Evolutionary conservation across 2,797 vertebrate genomes (phyloP).

Genomic region (Brachyalestes nurse): DNA sequence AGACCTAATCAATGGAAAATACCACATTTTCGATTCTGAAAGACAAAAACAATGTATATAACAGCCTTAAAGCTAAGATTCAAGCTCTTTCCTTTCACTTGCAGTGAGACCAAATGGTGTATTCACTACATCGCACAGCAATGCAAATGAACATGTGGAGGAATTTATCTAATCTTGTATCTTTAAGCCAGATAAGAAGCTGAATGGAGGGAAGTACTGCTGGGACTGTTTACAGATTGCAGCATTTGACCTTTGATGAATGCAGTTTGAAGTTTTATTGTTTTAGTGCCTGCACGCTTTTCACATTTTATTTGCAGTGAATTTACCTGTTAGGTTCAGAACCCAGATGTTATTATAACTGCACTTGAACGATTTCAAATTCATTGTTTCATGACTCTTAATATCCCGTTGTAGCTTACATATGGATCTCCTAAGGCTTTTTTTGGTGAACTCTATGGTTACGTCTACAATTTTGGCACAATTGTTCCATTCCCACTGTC

Average conservation of each 20-base stretch:
- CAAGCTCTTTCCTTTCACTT: constrained; percentile 13
- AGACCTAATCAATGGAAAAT: background rate
- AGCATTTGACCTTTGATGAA: constrained; percentile 19
- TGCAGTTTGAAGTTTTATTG: background rate
- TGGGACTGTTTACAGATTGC: constrained; percentile 15
- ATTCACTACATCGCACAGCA: background rate
- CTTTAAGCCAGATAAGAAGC: constrained; percentile 29
- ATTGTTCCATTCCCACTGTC: constrained; percentile 5
- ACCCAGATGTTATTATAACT: background rate
- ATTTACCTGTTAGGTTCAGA: background rate
- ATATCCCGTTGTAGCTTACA: background rate
- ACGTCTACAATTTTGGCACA: constrained; percentile 12
- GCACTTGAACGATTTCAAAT: background rate
- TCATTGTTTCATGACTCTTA: background rate
- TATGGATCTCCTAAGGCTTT: constrained; percentile 17
- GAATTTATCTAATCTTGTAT: constrained; percentile 24
- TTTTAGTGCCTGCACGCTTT: background rate
- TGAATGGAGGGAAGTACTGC: constrained; percentile 13
- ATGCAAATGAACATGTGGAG: constrained; percentile 13
- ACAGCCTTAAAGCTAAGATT: background rate
- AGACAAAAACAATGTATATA: too few relatives aligned
- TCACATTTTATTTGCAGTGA: background rate
- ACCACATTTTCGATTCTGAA: background rate
- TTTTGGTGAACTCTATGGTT: constrained; percentile 7
- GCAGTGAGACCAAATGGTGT: constrained; percentile 6